Conservation (phyloP, 2,797 vertebrate genomes). For the Sphaeramia orbicularis region DNA sequence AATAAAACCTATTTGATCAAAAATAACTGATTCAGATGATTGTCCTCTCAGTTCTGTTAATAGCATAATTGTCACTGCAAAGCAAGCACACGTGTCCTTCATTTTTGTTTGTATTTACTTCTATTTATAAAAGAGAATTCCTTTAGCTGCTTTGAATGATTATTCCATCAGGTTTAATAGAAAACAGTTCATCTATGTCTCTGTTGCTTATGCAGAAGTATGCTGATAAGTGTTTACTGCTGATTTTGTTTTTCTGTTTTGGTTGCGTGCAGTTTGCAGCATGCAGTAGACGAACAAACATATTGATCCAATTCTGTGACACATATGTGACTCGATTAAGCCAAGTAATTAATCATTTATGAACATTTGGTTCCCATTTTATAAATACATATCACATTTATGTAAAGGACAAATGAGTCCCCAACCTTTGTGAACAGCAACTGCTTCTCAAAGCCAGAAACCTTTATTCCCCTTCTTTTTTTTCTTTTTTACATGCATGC, state of each 20-base stretch:
- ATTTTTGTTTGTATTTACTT: constrained; percentile 4
- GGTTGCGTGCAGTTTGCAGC: constrained; percentile 24
- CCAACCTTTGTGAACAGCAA: constrained; percentile 25
- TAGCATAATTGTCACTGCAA: not conserved
- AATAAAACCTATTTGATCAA: not conserved
- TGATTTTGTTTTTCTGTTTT: not conserved
- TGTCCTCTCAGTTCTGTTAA: constrained; percentile 4
- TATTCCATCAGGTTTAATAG: constrained; percentile 30
- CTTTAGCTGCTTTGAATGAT: constrained; percentile 7
- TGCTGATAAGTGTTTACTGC: constrained; percentile 14
- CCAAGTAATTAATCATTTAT: constrained; percentile 50
- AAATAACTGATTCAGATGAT: not conserved
- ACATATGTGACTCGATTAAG: constrained; percentile 24
- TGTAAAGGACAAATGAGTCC: constrained; percentile 28
- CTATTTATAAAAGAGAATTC: constrained; percentile 11
- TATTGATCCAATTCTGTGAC: constrained; percentile 26
- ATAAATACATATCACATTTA: constrained; percentile 48
- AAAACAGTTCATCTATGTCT: not conserved
- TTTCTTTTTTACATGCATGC: constrained; percentile 4
- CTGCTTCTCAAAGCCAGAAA: constrained; percentile 3
- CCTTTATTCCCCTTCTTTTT: too few species aligned
- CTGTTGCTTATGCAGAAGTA: not conserved
- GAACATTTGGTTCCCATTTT: constrained; percentile 69
- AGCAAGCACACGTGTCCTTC: not conserved
- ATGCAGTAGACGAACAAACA: constrained; percentile 3